phyloP scores from a whole-genome alignment of 2,888 invertebrate species.

The Sialis fuliginosa region DNA sequence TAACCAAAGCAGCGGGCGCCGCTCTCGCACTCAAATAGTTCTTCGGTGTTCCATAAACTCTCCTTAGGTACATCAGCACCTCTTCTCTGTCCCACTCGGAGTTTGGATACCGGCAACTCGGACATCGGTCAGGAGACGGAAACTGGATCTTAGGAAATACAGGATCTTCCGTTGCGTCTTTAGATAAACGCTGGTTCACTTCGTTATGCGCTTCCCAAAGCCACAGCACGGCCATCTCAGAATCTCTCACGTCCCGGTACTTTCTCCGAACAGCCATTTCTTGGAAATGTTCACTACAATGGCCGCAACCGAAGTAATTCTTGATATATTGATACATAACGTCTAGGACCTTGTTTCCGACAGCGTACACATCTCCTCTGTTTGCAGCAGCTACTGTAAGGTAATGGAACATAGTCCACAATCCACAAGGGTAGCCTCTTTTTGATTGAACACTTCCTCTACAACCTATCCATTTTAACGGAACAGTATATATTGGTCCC shows the following conservation, averaged over 20 bases:
- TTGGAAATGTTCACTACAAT: slow-evolving; percentile 80
- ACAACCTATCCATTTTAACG: slow-evolving; percentile 60
- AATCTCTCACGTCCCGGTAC: slow-evolving; percentile 46
- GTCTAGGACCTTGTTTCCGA: slow-evolving; percentile 45
- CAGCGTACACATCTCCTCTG: slow-evolving; percentile 15
- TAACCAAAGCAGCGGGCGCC: no score
- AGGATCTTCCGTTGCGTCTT: slow-evolving; percentile 82
- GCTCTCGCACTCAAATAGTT: no score
- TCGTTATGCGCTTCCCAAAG: slow-evolving; percentile 88
- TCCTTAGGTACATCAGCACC: slow-evolving; percentile 42
- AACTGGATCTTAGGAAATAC: slow-evolving; percentile 77
- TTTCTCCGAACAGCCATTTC: slow-evolving; percentile 60
- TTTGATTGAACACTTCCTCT: slow-evolving; percentile 53
- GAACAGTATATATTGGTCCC: slow-evolving; percentile 35
- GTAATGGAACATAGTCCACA: slow-evolving; percentile 91
- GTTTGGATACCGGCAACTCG: slow-evolving; percentile 39
- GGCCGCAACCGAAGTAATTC: slow-evolving; percentile 84
- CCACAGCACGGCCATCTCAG: slow-evolving; percentile 73
- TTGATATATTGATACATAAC: slow-evolving; percentile 80
- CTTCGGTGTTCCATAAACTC: slow-evolving; percentile 29
- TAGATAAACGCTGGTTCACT: slow-evolving; percentile 74
- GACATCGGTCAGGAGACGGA: slow-evolving; percentile 52
- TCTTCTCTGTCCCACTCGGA: slow-evolving; percentile 23
- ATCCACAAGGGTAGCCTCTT: slow-evolving; percentile 83
- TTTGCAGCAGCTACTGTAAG: slow-evolving; percentile 60